Base-by-base conservation (phyloP, 2,113 vertebrate genomes). In the Rana temporaria region DNA sequence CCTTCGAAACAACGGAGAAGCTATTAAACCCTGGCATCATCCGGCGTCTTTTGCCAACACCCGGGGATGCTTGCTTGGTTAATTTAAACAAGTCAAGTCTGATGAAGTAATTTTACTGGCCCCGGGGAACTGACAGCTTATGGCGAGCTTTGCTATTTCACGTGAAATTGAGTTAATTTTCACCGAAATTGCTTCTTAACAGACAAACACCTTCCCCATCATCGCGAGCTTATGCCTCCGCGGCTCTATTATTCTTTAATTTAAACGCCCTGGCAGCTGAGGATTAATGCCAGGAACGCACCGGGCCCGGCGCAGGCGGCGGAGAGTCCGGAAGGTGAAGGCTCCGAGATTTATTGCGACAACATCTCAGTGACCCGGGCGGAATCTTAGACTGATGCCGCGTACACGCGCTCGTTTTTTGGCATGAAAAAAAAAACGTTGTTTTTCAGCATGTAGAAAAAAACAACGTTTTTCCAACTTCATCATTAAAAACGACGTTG, bases 101-200 rank as follows among this genome's bases (percentile, higher is more conserved):
- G 91, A 93, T 71, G 52, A 92, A 93, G 92, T 94, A 93, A 94
- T 94, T 94, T 94, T 90, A 90, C 91, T 88, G 81, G 91, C 92
- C 91, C 91, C 84, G 17, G 90, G 92, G 90, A 92, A 89, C 90
- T 92, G 90, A 91, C 91, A 89, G 91, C 90, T 93, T 92, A 91
- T 88, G 90, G 90, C 72, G 88, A 91, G 90, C 89, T 91, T 93
- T 88, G 89, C 93, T 91, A 90, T 93, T 93, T 92, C 92, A 82
- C 71, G 91, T 90, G 90, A 92, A 94, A 94, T 92, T 90, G 93
- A 94, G 91, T 95, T 95, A 93, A 95, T 95, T 94, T 94, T 93
- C 86, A 0, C 90, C 90, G 92, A 93, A 94, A 95, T 94, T 93
- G 92, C 92, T 93, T 94, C 92, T 93, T 93, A 92, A 89, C 89